A percentile compares a stretch with the other conserved stretches of the same genome.
Evolutionary conservation across 2,888 invertebrate genomes (phyloP).

Genomic region (Gnatocerus cornutus): DNA sequence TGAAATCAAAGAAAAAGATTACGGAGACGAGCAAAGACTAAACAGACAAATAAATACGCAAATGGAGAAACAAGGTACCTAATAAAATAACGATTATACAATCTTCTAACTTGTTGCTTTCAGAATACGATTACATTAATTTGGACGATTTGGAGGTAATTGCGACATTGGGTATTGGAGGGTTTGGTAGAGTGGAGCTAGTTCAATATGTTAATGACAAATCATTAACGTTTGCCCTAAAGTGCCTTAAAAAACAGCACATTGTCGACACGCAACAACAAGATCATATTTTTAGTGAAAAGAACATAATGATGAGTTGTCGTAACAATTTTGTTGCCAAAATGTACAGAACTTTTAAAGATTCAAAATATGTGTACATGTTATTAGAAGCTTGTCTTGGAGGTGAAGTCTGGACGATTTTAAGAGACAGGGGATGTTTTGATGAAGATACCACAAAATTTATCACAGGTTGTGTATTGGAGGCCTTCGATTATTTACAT

Average conservation of each 20-base stretch:
- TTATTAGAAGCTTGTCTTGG: conserved; percentile 82
- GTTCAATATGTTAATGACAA: conserved; percentile 71
- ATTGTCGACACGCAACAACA: conserved; percentile 84
- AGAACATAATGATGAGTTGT: conserved; percentile 80
- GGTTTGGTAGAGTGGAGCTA: conserved; percentile 81
- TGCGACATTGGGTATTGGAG: conserved; percentile 81
- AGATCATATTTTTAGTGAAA: conserved; percentile 82
- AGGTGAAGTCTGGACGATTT: conserved; percentile 82
- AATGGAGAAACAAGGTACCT: conserved; percentile 59
- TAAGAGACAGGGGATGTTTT: conserved; percentile 78
- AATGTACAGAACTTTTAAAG: conserved; percentile 79
- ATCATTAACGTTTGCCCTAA: conserved; percentile 77
- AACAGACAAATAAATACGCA: conserved; percentile 61
- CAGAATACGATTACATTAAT: conserved; percentile 70
- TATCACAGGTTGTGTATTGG: conserved; percentile 80
- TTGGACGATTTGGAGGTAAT: conserved; percentile 78
- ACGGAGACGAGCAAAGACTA: conserved; percentile 78
- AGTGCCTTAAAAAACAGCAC: conserved; percentile 82
- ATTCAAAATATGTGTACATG: conserved; percentile 83
- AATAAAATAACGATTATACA: not conserved
- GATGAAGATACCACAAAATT: conserved; percentile 80
- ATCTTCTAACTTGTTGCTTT: conserved; percentile 36
- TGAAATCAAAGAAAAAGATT: conserved; percentile 83
- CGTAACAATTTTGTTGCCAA: conserved; percentile 83
- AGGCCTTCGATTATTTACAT: conserved; percentile 82